Percentiles rank a stretch among this genome's conserved stretches.
phyloP scores from a whole-genome alignment of 2,113 vertebrate species.

The Gavia stellata region DNA sequence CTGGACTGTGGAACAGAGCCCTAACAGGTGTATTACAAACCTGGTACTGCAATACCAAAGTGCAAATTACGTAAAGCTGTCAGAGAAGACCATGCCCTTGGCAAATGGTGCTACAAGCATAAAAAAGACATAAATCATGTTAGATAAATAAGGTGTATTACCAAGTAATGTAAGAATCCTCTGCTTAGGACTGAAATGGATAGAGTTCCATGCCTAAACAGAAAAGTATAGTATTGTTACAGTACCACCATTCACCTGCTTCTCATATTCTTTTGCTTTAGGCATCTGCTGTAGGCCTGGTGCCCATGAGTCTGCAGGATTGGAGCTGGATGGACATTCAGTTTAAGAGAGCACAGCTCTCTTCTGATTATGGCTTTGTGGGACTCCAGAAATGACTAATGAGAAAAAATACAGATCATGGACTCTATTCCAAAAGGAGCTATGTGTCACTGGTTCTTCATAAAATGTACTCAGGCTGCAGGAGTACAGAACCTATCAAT shows the following conservation, averaged over 20 bases:
- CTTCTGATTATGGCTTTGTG: background rate
- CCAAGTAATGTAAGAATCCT: background rate
- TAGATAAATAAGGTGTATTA: background rate
- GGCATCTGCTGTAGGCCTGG: background rate
- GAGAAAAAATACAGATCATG: background rate
- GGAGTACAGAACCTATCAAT: conserved; percentile 16
- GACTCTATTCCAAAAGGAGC: conserved; percentile 7
- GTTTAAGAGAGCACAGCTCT: background rate
- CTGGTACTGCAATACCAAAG: background rate
- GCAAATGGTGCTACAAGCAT: background rate
- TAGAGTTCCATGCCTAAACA: background rate
- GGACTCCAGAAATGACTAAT: background rate
- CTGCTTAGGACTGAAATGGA: background rate
- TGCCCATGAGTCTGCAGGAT: background rate
- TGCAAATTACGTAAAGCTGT: background rate
- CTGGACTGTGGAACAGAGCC: background rate
- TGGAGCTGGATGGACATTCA: background rate
- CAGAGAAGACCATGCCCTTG: background rate
- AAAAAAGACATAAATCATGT: background rate
- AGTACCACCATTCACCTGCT: background rate
- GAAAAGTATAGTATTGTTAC: background rate
- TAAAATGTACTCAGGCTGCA: background rate
- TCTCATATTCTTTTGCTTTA: background rate
- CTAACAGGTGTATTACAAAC: background rate
- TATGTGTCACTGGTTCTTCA: background rate